Conservation (phyloP, 2,888 invertebrate genomes). For the Teleogryllus oceanicus region DNA sequence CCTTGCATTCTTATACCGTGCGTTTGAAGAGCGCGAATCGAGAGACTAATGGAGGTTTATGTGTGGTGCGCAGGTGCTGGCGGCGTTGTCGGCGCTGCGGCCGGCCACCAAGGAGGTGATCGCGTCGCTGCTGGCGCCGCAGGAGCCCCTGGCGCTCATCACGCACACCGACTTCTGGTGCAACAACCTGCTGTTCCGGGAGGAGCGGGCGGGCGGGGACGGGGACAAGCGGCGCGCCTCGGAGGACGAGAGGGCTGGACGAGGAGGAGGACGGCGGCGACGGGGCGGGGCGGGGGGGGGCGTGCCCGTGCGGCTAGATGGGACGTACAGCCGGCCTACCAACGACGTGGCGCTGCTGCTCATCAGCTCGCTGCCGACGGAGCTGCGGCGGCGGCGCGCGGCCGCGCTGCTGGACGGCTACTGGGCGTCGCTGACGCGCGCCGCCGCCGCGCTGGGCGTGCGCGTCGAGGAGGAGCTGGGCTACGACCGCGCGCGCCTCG, state of each 20-base stretch:
- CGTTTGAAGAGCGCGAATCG: too few species aligned
- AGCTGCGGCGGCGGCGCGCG: conserved; percentile 62
- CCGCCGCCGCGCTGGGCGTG: conserved; percentile 60
- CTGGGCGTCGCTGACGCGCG: conserved; percentile 61
- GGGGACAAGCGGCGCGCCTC: conserved; percentile 38
- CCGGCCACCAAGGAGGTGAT: conserved; percentile 69
- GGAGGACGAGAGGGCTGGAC: conserved; percentile 58
- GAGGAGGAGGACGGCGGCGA: conserved; percentile 62
- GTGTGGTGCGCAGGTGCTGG: conserved; percentile 49
- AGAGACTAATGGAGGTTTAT: too few species aligned
- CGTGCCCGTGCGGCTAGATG: conserved; percentile 70
- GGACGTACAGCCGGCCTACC: conserved; percentile 70
- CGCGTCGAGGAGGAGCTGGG: conserved; percentile 56
- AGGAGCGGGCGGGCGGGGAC: conserved; percentile 59
- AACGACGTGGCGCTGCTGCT: conserved; percentile 73
- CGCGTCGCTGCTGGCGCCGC: conserved; percentile 65
- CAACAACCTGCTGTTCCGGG: conserved; percentile 67
- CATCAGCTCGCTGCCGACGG: conserved; percentile 68
- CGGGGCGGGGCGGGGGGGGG: conserved; percentile 38
- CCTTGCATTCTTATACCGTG: too few species aligned
- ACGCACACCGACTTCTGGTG: conserved; percentile 85
- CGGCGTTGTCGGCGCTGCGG: conserved; percentile 58
- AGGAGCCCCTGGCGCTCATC: conserved; percentile 69
- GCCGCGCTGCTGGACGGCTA: conserved; percentile 62
- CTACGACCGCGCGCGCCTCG: conserved; percentile 54